Percentiles rank a stretch among this genome's conserved stretches.
These are phyloP conservation scores for Neopipo cinnamomea DNA, from an alignment of 2,113 vertebrate genomes.

Conservation along the genomic window DNA sequence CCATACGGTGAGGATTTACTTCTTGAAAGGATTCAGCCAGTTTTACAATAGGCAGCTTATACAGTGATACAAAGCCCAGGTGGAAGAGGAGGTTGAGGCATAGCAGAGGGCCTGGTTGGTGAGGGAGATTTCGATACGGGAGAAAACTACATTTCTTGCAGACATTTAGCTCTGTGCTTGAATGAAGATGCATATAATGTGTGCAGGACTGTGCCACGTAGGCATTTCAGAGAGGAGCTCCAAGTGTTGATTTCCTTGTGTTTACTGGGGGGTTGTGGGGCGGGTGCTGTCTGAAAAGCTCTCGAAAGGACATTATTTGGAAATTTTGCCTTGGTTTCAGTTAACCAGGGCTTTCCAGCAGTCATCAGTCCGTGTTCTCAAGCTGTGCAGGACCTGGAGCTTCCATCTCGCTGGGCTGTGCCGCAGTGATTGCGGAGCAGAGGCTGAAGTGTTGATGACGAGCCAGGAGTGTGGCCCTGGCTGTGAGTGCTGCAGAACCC, in stretches of 20 bases:
- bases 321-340: background rate
- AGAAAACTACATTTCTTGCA: background rate
- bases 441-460: background rate
- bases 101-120: background rate
- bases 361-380: background rate
- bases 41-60: background rate
- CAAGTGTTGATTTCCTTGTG: background rate
- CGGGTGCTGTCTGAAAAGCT: background rate
- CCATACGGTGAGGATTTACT: background rate
- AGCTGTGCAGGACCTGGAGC: background rate
- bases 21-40: background rate
- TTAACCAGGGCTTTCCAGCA: background rate
- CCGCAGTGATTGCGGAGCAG: background rate
- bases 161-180: background rate
- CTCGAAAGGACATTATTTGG: background rate
- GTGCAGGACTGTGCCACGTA: background rate
- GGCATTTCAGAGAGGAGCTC: background rate
- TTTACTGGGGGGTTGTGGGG: background rate
- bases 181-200: background rate
- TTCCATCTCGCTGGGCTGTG: rapidly evolving
- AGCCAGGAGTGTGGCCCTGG: rapidly evolving
- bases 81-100: background rate
- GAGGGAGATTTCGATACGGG: background rate
- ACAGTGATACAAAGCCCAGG: background rate
- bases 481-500: rapidly evolving